phyloP scores from a whole-genome alignment of 1,140 invertebrate genomes.

The Prorops nasuta region DNA sequence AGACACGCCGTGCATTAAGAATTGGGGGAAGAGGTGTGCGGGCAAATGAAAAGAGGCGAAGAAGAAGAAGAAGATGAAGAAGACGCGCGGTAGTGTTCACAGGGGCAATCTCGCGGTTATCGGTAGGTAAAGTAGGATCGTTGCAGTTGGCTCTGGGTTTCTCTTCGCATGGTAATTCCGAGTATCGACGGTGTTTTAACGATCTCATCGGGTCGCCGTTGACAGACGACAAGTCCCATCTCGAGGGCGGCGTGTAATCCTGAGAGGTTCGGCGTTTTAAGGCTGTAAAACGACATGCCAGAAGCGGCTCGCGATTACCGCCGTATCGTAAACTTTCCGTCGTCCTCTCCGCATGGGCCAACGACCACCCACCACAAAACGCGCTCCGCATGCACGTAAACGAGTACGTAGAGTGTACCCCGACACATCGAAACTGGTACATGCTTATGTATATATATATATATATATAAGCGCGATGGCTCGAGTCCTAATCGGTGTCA shows the following conservation, averaged over 20 bases:
- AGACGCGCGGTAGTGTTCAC: conserved; percentile 12
- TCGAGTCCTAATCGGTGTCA: conserved; percentile 53
- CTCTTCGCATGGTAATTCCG: no score
- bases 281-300: neutral
- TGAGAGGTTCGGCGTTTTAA: neutral
- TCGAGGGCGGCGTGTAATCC: neutral
- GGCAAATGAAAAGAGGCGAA: no score
- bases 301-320: conserved; percentile 6
- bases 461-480: conserved; percentile 36
- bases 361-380: conserved; percentile 13
- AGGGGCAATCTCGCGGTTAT: neutral
- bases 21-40: no score
- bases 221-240: neutral
- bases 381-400: no score
- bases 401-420: no score
- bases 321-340: neutral
- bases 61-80: no score
- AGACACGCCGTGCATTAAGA: no score
- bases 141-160: no score
- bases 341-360: neutral
- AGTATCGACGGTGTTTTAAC: no score
- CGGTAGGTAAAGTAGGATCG: no score
- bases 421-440: no score
- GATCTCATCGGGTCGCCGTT: neutral
- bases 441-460: no score